Base-by-base conservation (phyloP, 2,113 vertebrate species). In the Centropus unirufus region DNA sequence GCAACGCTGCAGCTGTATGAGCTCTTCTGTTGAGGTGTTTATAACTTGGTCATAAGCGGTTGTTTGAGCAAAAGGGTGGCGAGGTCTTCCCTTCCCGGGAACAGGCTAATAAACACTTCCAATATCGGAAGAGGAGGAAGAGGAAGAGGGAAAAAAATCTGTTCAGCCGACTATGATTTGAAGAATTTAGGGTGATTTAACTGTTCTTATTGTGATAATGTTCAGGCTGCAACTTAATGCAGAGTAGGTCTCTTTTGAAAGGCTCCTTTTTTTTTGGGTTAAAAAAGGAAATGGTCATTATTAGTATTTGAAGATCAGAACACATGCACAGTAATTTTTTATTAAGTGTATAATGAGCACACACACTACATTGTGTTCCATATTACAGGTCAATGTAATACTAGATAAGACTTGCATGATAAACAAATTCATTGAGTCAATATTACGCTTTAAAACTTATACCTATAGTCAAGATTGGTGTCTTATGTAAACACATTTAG, bases 351-450 rank as follows among this genome's bases (percentile, higher is more conserved):
- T 97, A 89, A 91, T 92, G 94, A 97, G 95, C 92, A 97, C 97
- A 97, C 96, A 86, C 95, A 95, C 76, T 93, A 91, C 90, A 95
- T 97, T 96, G 96, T 97, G 95, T 89, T 97, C 92, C 96, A 86
- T 96, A 95, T 96, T 97, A 96, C 97, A 85, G 55, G 96, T 97
- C 96, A 92, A 97, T 97, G 97, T 97, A 97, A 92, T 95, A 96
- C 47, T 97, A 95, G 96, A 95, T 94, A 95, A 97, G 96, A 96
- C 93, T 97, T 98, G 98, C 98, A 97, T 97, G 97, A 96, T 98
- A 93, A 97, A 97, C 95, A 97, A 97, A 97, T 97, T 91, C 95
- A 95, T 94, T 93, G 91, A 92, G 72, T 97, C 94, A 94, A 97
- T 93, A 92, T 96, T 96, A 96, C 74, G 91, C 87, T 94, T 98